These are phyloP conservation scores for Indicator maculatus DNA, from an alignment of 2,113 vertebrate genomes.

Conservation along the genomic window DNA sequence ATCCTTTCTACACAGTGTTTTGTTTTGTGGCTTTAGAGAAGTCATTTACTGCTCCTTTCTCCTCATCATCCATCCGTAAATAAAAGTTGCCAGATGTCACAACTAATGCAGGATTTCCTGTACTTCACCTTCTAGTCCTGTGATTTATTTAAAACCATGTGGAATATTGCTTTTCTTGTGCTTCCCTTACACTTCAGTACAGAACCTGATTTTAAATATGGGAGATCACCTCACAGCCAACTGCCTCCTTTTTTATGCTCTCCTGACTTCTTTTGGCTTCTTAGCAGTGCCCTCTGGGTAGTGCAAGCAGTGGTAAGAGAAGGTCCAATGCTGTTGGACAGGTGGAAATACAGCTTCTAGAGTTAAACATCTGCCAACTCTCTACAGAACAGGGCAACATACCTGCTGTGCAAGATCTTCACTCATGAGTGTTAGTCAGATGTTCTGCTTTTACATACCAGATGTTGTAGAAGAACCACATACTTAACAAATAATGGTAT, in stretches of 20 bases:
- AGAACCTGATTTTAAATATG: neutral
- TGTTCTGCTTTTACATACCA: neutral
- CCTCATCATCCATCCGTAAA: neutral
- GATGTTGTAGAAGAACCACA: neutral
- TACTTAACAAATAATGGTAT: neutral
- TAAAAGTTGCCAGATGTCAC: neutral
- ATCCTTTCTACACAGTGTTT: neutral
- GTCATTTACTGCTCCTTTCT: neutral
- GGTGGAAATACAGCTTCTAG: neutral
- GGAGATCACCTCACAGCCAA: neutral
- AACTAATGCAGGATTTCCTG: neutral
- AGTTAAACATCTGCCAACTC: neutral
- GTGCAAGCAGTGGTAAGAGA: neutral
- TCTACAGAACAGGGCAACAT: neutral
- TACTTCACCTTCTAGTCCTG: neutral
- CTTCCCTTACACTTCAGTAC: neutral
- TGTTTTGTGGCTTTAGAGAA: neutral
- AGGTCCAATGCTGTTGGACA: rapidly evolving
- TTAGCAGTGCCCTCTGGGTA: neutral
- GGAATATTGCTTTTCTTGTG: neutral
- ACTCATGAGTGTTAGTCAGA: neutral
- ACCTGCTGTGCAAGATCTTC: neutral
- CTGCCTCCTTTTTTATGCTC: neutral
- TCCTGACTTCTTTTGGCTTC: rapidly evolving
- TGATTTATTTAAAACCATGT: neutral